These are phyloP conservation scores for Tholera decimalis DNA, from an alignment of 2,888 invertebrate species.

Conservation along the genomic window DNA sequence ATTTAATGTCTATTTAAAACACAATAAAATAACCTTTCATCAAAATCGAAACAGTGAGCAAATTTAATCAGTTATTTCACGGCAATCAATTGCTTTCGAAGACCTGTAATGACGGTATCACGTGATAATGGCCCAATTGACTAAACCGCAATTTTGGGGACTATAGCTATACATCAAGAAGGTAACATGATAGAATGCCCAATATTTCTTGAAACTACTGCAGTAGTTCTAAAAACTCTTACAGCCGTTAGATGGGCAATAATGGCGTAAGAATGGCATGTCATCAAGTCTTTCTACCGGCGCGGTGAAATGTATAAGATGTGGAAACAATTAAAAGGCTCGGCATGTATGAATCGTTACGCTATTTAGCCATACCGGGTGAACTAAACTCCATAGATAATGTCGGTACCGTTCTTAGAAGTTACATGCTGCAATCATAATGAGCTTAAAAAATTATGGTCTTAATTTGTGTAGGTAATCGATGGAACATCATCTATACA, in stretches of 20 bases:
- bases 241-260: conserved; percentile 24
- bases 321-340: conserved; percentile 58
- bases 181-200: conserved; percentile 11
- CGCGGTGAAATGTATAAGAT: conserved; percentile 59
- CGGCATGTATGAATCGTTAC: conserved; percentile 48
- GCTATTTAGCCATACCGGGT: conserved; percentile 44
- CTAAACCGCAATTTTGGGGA: conserved; percentile 31
- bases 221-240: conserved; percentile 26
- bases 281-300: conserved; percentile 53
- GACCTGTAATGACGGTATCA: conserved; percentile 49
- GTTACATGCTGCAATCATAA: conserved; percentile 27
- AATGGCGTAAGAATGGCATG: conserved; percentile 37
- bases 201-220: background rate
- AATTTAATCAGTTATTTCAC: conserved; percentile 50
- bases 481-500: background rate
- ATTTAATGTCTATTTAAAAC: background rate
- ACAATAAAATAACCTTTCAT: conserved; percentile 5
- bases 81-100: conserved; percentile 51
- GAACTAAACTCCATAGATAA: conserved; percentile 34
- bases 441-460: conserved; percentile 10
- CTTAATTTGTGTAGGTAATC: background rate
- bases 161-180: conserved; percentile 1
- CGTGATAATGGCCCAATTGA: conserved; percentile 23
- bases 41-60: conserved; percentile 36
- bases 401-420: conserved; percentile 42